Conservation (phyloP, 2,113 vertebrate species). For the Baryphthengus martii region DNA sequence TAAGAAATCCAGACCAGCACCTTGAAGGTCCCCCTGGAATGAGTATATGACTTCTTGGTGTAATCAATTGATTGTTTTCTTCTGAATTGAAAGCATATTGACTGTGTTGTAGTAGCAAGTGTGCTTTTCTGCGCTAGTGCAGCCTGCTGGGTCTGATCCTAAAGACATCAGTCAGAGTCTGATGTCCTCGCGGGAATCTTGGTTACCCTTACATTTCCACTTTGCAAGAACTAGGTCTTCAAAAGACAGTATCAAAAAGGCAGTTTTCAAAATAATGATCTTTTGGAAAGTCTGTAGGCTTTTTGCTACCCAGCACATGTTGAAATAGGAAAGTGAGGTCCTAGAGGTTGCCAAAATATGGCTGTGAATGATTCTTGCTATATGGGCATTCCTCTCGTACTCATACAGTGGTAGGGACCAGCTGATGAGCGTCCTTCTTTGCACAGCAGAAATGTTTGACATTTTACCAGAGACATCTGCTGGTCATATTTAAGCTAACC, state of each 20-base stretch:
- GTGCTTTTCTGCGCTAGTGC: not conserved
- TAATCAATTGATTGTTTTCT: not conserved
- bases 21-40: slow-evolving; percentile 16
- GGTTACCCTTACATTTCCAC: not conserved
- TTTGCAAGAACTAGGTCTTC: not conserved
- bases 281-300: not conserved
- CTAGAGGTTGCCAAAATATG: not conserved
- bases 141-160: not conserved
- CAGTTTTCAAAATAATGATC: not conserved
- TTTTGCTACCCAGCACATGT: not conserved
- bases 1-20: slow-evolving; percentile 50
- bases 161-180: not conserved
- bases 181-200: not conserved
- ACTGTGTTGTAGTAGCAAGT: not conserved
- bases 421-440: rapidly evolving
- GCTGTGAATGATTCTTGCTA: not conserved
- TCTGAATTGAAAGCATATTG: not conserved
- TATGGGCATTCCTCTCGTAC: not conserved
- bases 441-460: not conserved
- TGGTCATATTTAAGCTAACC: not conserved
- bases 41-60: not conserved
- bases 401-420: rapidly evolving
- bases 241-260: not conserved
- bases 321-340: not conserved
- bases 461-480: not conserved